Evolutionary conservation across 2,113 vertebrate species (phyloP).

Genomic region (Xiphophorus maculatus): DNA sequence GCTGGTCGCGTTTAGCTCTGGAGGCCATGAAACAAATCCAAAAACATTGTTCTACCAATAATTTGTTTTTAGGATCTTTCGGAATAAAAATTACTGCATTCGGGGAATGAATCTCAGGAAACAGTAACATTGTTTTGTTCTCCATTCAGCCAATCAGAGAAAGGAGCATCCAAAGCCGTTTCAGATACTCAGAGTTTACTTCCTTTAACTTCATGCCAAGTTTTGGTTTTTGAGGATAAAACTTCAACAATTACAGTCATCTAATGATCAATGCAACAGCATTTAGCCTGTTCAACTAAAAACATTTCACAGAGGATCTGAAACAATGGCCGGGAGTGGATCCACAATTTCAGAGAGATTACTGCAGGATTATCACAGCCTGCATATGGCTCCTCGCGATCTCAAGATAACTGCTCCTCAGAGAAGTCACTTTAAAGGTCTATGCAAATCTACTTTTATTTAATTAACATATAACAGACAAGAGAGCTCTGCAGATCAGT

Average conservation of each 20-base stretch:
- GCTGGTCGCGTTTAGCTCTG: slow-evolving; percentile 23
- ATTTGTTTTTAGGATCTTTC: too few species aligned
- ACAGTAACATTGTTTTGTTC: slow-evolving; percentile 5
- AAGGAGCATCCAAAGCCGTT: slow-evolving; percentile 51
- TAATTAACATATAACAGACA: background rate
- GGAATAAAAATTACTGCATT: background rate
- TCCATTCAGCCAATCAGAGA: slow-evolving; percentile 30
- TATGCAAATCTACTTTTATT: background rate
- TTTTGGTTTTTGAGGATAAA: slow-evolving; percentile 42
- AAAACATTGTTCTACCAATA: slow-evolving; percentile 2
- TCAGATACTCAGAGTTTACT: slow-evolving; percentile 45
- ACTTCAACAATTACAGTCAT: slow-evolving; percentile 64
- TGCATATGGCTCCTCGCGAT: slow-evolving; percentile 37
- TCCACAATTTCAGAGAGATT: slow-evolving; percentile 53
- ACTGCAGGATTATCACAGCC: slow-evolving; percentile 53
- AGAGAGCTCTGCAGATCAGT: background rate
- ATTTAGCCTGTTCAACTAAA: slow-evolving; percentile 48
- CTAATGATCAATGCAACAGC: slow-evolving; percentile 41
- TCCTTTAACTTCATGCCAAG: slow-evolving; percentile 28
- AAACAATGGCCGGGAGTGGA: slow-evolving; percentile 4
- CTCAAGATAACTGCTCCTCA: background rate
- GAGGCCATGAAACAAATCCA: slow-evolving; percentile 2
- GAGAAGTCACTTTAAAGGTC: background rate
- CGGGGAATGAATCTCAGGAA: slow-evolving; percentile 33
- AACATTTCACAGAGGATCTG: slow-evolving; percentile 1